Evolutionary conservation across 2,113 vertebrate genomes (phyloP).

Genomic region (Phainopepla nitens): DNA sequence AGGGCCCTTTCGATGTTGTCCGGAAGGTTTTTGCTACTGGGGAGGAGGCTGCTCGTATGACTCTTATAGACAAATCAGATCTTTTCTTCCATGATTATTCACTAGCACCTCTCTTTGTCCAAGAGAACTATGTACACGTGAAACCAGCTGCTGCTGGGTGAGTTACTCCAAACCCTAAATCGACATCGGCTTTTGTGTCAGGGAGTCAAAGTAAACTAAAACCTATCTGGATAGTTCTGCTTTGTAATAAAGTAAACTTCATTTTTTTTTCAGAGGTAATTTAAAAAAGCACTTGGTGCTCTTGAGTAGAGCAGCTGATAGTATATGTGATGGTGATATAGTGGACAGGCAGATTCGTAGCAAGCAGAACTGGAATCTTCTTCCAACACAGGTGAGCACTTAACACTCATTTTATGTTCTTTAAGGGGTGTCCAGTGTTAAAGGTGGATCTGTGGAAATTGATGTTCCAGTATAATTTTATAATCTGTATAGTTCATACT

Average conservation of each 20-base stretch:
- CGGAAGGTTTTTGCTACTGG: slow-evolving; percentile 88
- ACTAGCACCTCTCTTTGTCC: slow-evolving; percentile 93
- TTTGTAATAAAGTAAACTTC: neutral
- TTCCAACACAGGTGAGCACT: slow-evolving; percentile 88
- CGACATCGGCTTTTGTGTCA: neutral
- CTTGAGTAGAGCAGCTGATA: slow-evolving; percentile 92
- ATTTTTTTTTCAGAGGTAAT: slow-evolving; percentile 73
- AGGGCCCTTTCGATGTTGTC: slow-evolving; percentile 96
- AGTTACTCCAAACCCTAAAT: slow-evolving; percentile 11
- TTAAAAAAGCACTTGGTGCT: slow-evolving; percentile 89
- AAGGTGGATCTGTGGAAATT: neutral
- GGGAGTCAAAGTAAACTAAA: neutral
- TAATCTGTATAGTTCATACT: neutral
- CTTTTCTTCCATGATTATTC: slow-evolving; percentile 99
- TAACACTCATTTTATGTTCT: neutral
- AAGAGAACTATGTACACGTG: slow-evolving; percentile 93
- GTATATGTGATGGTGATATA: slow-evolving; percentile 92
- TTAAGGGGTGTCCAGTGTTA: neutral
- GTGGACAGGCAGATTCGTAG: slow-evolving; percentile 91
- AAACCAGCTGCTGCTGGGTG: slow-evolving; percentile 88
- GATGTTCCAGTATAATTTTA: neutral
- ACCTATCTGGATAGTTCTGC: neutral
- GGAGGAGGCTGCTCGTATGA: slow-evolving; percentile 86
- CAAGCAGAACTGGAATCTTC: slow-evolving; percentile 88
- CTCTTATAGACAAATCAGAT: slow-evolving; percentile 90